These are phyloP conservation scores for Pseudomyrmex cubaensis DNA, from an alignment of 1,140 invertebrate genomes.

Conservation along the genomic window DNA sequence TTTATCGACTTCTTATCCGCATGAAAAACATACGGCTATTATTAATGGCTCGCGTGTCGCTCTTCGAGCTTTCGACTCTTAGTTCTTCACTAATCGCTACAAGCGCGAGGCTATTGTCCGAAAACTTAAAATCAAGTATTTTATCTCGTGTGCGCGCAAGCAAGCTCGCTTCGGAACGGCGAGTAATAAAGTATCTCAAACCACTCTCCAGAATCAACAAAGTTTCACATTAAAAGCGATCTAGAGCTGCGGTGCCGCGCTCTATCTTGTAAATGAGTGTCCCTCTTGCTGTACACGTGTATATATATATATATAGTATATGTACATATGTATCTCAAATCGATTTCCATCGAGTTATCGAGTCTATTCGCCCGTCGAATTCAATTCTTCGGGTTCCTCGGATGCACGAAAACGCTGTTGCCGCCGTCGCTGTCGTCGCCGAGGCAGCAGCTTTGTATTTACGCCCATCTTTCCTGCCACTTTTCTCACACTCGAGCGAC, in stretches of 20 bases:
- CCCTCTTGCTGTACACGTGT: slow-evolving; percentile 7
- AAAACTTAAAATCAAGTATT: slow-evolving; percentile 66
- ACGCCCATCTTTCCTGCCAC: slow-evolving; percentile 16
- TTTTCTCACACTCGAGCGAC: slow-evolving; percentile 16
- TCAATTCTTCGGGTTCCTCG: slow-evolving; percentile 59
- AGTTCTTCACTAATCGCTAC: slow-evolving; percentile 20
- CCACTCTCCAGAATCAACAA: slow-evolving; percentile 63
- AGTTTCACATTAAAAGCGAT: slow-evolving; percentile 73
- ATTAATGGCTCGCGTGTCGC: slow-evolving; percentile 17
- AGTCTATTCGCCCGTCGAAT: slow-evolving; percentile 62
- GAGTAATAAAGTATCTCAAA: slow-evolving; percentile 66
- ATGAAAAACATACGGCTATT: background rate
- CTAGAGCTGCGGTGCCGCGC: slow-evolving; percentile 37
- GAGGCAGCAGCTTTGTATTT: slow-evolving; percentile 37
- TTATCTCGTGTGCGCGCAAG: slow-evolving; percentile 15
- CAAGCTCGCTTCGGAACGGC: slow-evolving; percentile 29
- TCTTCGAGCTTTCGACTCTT: slow-evolving; percentile 41
- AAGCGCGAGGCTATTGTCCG: slow-evolving; percentile 38
- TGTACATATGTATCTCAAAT: slow-evolving; percentile 57
- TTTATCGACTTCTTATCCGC: background rate
- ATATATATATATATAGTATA: too few species aligned
- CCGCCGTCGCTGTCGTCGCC: background rate
- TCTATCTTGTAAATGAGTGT: slow-evolving; percentile 59
- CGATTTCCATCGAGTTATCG: slow-evolving; percentile 62
- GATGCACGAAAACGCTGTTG: slow-evolving; percentile 11